A percentile compares a stretch with the other conserved stretches of the same genome.
These are phyloP conservation scores for Philereme transversata DNA, from an alignment of 2,888 invertebrate species.

Conservation along the genomic window DNA sequence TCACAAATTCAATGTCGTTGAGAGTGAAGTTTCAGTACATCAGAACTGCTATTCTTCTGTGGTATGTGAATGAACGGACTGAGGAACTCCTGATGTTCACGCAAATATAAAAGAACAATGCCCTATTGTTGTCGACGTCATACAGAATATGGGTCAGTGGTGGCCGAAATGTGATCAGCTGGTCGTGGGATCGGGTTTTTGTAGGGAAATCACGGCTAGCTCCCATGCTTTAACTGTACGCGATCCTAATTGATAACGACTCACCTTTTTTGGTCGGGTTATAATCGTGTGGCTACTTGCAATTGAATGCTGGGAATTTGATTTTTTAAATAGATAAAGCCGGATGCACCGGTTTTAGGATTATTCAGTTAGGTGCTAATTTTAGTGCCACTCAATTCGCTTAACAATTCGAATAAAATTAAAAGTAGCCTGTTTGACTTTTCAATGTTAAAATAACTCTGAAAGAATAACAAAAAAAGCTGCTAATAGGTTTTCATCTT, in stretches of 20 bases:
- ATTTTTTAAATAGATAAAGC: neutral
- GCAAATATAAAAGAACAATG: slow-evolving; percentile 83
- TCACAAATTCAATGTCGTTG: neutral
- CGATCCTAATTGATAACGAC: slow-evolving; percentile 26
- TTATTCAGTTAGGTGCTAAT: too few relatives aligned
- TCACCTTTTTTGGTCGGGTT: slow-evolving; percentile 20
- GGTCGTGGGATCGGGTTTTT: slow-evolving; percentile 66
- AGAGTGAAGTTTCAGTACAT: neutral
- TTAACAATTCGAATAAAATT: too few relatives aligned
- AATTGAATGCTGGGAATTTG: neutral
- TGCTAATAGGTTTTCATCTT: too few relatives aligned
- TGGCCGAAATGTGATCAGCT: slow-evolving; percentile 79
- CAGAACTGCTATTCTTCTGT: slow-evolving; percentile 12
- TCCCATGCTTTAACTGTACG: slow-evolving; percentile 28
- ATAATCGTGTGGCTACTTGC: slow-evolving; percentile 14
- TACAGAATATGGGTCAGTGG: slow-evolving; percentile 79
- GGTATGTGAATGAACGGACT: slow-evolving; percentile 77
- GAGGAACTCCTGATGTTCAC: slow-evolving; percentile 76
- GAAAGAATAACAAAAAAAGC: too few relatives aligned
- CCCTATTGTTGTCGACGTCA: slow-evolving; percentile 82
- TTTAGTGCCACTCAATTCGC: too few relatives aligned
- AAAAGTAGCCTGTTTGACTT: too few relatives aligned
- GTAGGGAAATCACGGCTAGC: slow-evolving; percentile 30
- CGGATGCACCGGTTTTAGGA: too few relatives aligned
- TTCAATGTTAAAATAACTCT: too few relatives aligned